Percentiles rank a stretch among this genome's conserved stretches.
Conservation (phyloP, 2,113 vertebrate species). For the Leucopsar rothschildi region DNA sequence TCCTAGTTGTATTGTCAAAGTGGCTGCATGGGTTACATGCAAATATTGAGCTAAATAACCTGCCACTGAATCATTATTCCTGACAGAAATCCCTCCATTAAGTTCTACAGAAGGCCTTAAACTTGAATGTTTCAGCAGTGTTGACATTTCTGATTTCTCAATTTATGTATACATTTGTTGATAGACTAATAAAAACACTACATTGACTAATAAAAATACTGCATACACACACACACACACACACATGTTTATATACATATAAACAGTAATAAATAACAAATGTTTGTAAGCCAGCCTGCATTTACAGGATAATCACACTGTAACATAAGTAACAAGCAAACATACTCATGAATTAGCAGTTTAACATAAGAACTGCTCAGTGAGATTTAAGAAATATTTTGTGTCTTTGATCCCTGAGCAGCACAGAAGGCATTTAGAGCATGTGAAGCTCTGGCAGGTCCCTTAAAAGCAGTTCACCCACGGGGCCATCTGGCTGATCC, state of each 20-base stretch:
- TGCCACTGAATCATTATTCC: not conserved
- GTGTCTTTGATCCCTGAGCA: not conserved
- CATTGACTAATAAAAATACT: not conserved
- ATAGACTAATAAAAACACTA: not conserved
- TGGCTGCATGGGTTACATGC: not conserved
- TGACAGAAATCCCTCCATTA: constrained; percentile 9
- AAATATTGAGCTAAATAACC: not conserved
- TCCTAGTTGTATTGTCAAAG: not conserved
- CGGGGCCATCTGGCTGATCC: not conserved
- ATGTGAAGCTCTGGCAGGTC: not conserved
- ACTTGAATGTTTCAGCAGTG: not conserved
- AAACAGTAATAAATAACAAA: not conserved
- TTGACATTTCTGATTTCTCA: not conserved
- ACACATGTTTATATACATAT: not conserved
- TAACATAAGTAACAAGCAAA: not conserved
- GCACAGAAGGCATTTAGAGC: not conserved
- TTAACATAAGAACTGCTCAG: not conserved
- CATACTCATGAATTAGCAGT: not conserved
- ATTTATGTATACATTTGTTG: not conserved
- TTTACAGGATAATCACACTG: not conserved
- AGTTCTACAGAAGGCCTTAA: not conserved
- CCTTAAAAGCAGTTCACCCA: not conserved
- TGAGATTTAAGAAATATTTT: not conserved
- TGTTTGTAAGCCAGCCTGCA: not conserved
- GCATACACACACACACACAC: not conserved